Evolutionary conservation across 1,140 invertebrate species (phyloP).

Genomic region (Anthonomus grandis): DNA sequence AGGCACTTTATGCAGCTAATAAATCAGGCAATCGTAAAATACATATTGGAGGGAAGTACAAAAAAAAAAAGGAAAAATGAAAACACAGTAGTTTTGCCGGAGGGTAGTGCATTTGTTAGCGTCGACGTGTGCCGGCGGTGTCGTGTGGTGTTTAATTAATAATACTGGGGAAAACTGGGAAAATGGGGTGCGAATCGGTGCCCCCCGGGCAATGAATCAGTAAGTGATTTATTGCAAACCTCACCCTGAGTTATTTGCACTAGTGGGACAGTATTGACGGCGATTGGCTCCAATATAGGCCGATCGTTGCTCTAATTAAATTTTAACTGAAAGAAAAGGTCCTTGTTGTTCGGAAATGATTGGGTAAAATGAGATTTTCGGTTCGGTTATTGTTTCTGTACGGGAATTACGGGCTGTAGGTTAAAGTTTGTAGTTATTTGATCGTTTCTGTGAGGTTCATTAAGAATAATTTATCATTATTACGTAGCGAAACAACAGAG

Average conservation of each 20-base stretch:
- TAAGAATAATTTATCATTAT: too few relatives aligned
- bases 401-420: too few relatives aligned
- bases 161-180: conserved; percentile 18
- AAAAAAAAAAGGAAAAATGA: too few relatives aligned
- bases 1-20: too few relatives aligned
- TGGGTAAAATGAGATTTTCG: too few relatives aligned
- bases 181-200: conserved; percentile 18
- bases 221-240: conserved; percentile 25
- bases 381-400: too few relatives aligned
- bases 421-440: too few relatives aligned
- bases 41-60: too few relatives aligned
- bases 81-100: too few relatives aligned
- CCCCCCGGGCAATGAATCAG: conserved; percentile 27
- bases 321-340: conserved; percentile 1
- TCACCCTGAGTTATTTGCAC: conserved; percentile 15
- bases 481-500: too few relatives aligned
- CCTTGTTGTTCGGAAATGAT: neutral
- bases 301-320: conserved; percentile 12
- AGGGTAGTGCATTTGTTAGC: conserved; percentile 23
- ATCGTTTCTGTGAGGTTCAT: too few relatives aligned
- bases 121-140: conserved; percentile 17
- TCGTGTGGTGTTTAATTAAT: conserved; percentile 28
- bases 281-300: conserved; percentile 9
- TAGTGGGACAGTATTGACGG: conserved; percentile 14
- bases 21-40: too few relatives aligned